Evolutionary conservation across 2,113 vertebrate species (phyloP), one percentile per base, ranked within the genome.

Genomic region (Trematomus loennbergii): DNA sequence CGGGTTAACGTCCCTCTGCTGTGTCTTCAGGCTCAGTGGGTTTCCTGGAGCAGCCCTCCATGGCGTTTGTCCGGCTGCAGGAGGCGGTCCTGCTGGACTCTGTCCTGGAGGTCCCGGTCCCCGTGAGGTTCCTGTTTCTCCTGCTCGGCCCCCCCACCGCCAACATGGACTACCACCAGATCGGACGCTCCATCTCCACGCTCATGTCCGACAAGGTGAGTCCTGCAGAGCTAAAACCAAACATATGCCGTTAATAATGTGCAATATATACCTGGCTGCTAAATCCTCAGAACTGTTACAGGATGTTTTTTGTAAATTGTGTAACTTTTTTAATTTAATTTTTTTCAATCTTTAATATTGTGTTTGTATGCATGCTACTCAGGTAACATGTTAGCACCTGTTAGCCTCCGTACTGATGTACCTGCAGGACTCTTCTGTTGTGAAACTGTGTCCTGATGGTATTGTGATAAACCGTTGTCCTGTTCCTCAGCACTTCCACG

Each of bases 121-220:
- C 98, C 0, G 98, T 98, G 63, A 94, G 97, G 3, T 99, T 99
- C 90, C 97, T 99, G 74, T 99, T 99, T 0, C 94, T 99, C 78
- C 93, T 99, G 68, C 96, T 99, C 88, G 98, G 98, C 11, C 98
- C 98, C 0, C 92, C 96, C 86, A 96, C 95, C 46, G 95, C 96
- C 78, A 97, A 95, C 95, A 97, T 99, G 96, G 98, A 99, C 93
- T 99, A 99, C 87, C 98, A 99, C 0, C 97, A 99, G 94, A 99
- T 99, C 0, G 98, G 98, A 67, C 97, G 98, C 78, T 99, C 98
- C 87, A 99, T 99, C 92, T 99, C 98, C 84, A 99, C 98, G 0
- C 97, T 99, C 82, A 99, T 99, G 98, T 99, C 98, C 0, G 98
- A 99, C 95, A 99, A 99, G 96, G 98, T 99, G 1, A 25, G 1